Evolutionary conservation across 2,888 invertebrate genomes (phyloP).

Genomic region (Fragum whitleyi): DNA sequence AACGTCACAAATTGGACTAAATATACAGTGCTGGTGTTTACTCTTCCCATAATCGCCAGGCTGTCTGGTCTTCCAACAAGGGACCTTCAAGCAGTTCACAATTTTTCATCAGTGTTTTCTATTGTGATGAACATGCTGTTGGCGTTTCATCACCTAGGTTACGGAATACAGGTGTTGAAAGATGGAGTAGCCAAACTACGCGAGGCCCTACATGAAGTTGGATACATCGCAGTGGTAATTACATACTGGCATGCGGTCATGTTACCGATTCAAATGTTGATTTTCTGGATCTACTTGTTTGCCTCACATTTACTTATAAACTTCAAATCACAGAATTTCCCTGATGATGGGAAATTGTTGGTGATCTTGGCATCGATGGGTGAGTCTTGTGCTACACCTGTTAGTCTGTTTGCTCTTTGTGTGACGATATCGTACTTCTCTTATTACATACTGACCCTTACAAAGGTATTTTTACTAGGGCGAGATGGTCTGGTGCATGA

Average conservation of each 20-base stretch:
- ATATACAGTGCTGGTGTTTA: constrained; percentile 85
- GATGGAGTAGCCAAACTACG: constrained; percentile 73
- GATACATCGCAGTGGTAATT: constrained; percentile 82
- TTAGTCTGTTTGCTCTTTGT: constrained; percentile 86
- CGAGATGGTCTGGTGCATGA: constrained; percentile 81
- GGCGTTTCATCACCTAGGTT: constrained; percentile 84
- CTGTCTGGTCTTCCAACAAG: constrained; percentile 85
- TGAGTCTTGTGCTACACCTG: constrained; percentile 86
- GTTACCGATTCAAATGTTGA: constrained; percentile 86
- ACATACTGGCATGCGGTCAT: constrained; percentile 85
- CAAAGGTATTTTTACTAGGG: constrained; percentile 85
- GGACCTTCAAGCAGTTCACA: constrained; percentile 85
- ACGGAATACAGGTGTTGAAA: constrained; percentile 82
- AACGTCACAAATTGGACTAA: constrained; percentile 83
- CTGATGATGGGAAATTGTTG: constrained; percentile 84
- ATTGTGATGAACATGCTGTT: constrained; percentile 85
- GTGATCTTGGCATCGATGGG: constrained; percentile 84
- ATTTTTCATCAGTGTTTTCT: constrained; percentile 85
- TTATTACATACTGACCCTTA: constrained; percentile 84
- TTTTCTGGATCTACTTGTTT: constrained; percentile 86
- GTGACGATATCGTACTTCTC: constrained; percentile 86
- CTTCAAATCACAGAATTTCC: constrained; percentile 78
- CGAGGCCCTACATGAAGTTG: constrained; percentile 79
- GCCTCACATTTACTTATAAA: constrained; percentile 83
- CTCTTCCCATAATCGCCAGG: constrained; percentile 86